phyloP scores from a whole-genome alignment of 2,113 vertebrate genomes.

The Cricetomys ansorgei region DNA sequence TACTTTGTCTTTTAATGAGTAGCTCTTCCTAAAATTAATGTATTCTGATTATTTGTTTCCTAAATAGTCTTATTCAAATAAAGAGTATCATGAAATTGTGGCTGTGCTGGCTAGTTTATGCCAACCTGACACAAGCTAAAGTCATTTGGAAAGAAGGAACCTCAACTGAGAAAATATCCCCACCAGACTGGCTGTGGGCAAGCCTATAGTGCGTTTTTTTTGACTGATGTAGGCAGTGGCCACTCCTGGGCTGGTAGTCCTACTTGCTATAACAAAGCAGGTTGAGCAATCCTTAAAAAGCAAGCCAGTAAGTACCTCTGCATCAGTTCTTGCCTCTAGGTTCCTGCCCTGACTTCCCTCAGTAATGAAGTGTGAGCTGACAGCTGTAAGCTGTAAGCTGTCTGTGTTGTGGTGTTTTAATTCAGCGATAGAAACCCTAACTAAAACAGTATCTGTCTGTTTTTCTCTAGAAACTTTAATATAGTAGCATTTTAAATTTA shows the following conservation, averaged over 20 bases:
- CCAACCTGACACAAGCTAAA: not conserved
- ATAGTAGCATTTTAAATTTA: slow-evolving; percentile 25
- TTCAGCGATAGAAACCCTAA: not conserved
- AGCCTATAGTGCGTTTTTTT: not conserved
- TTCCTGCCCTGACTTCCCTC: not conserved
- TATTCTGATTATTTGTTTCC: slow-evolving; percentile 6
- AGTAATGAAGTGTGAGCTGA: not conserved
- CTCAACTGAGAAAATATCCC: not conserved
- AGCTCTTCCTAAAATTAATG: slow-evolving; percentile 20
- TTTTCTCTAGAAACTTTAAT: slow-evolving; percentile 42
- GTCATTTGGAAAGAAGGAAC: not conserved
- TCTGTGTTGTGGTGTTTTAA: not conserved
- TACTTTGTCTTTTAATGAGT: slow-evolving; percentile 35
- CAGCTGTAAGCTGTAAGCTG: not conserved
- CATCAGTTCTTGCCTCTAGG: not conserved
- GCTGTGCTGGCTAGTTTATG: not conserved
- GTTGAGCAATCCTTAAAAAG: not conserved
- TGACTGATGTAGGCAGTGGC: not conserved
- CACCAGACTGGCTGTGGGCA: not conserved
- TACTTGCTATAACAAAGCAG: not conserved
- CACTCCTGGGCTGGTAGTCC: not conserved
- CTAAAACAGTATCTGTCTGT: not conserved
- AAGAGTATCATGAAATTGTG: not conserved
- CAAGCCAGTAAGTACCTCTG: not conserved
- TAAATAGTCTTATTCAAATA: slow-evolving; percentile 41